These are phyloP conservation scores for Temnothorax unifasciatus DNA, from an alignment of 2,888 invertebrate species.

Conservation along the genomic window DNA sequence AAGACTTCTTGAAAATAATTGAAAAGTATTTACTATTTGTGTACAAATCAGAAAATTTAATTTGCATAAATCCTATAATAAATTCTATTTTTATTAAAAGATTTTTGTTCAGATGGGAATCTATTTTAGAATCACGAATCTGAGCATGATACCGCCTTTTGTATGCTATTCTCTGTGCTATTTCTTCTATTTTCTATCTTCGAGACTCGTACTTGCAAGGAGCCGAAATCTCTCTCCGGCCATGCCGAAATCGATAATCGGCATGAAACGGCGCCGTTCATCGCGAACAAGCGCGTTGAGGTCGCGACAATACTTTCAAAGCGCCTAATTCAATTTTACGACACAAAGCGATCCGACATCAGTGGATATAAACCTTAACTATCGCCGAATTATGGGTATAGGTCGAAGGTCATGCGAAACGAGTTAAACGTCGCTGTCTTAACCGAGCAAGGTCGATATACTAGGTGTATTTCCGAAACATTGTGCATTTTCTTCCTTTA, in stretches of 20 bases:
- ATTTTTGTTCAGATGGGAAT: neutral
- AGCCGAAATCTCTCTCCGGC: slow-evolving; percentile 30
- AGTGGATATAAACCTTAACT: slow-evolving; percentile 43
- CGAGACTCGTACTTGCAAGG: slow-evolving; percentile 12
- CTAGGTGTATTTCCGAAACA: neutral
- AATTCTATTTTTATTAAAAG: neutral
- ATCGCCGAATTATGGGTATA: slow-evolving; percentile 45
- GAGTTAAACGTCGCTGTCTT: slow-evolving; percentile 21
- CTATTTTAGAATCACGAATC: neutral
- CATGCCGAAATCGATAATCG: slow-evolving; percentile 44
- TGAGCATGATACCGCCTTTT: neutral
- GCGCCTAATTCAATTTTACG: slow-evolving; percentile 53
- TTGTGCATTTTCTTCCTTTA: neutral
- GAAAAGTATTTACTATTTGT: neutral
- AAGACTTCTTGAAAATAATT: neutral
- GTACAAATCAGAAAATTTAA: neutral
- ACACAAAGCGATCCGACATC: slow-evolving; percentile 25
- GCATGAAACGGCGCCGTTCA: slow-evolving; percentile 47
- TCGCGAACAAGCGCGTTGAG: slow-evolving; percentile 38
- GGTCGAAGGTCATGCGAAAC: slow-evolving; percentile 65
- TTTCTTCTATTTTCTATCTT: slow-evolving; percentile 20
- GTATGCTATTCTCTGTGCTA: slow-evolving; percentile 2
- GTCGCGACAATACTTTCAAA: slow-evolving; percentile 37
- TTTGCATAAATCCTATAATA: neutral
- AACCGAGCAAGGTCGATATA: slow-evolving; percentile 64